Evolutionary conservation across 2,113 vertebrate genomes (phyloP), one percentile per base, ranked within the genome.

Genomic region (Cryptotis parvus): DNA sequence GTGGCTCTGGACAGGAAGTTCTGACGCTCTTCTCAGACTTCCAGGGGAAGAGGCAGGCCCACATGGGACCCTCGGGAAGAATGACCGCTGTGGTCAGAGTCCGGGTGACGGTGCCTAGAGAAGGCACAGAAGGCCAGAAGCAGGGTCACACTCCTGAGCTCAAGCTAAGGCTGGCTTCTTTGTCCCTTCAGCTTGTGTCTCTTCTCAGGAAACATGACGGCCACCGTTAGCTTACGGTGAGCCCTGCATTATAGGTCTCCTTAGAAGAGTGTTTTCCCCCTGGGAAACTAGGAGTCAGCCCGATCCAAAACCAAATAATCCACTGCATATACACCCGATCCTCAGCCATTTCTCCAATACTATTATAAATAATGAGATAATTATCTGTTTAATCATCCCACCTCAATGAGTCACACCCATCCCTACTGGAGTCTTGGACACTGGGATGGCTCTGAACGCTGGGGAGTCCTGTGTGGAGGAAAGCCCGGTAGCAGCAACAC

Each of bases 261-360:
- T 37, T 77, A 88, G 58, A 58, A 73, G 10, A 90, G 41, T 45
- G 33, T 10, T 85, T 91, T 85, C 41, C 84, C 84, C 88, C 86
- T 66, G 79, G 69, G 78, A 90, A 80, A 52, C 15, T 26, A 3
- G 58, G 81, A 35, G 26, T 78, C 86, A 78, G 14, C 10, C 18
- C 7, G 69, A 66, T 83, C 33, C n/a, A n/a, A n/a, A n/a, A n/a
- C n/a, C n/a, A 81, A 81, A 73, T 65, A 65, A 58, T 45, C 3
- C 49, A 70, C 0, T 75, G 37, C 18, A 29, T n/a, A 35, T 41
- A 58, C 68, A 68, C 14, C 18, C 1, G 24, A 52, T 43, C 22
- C 41, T 55, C 39, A 39, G 41, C 35, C 85, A 81, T 85, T 49
- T 31, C 31, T 52, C 61, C 74, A 89, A 37, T 69, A 41, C 33